phyloP scores from a whole-genome alignment of 2,113 vertebrate species.

The Sander vitreus region DNA sequence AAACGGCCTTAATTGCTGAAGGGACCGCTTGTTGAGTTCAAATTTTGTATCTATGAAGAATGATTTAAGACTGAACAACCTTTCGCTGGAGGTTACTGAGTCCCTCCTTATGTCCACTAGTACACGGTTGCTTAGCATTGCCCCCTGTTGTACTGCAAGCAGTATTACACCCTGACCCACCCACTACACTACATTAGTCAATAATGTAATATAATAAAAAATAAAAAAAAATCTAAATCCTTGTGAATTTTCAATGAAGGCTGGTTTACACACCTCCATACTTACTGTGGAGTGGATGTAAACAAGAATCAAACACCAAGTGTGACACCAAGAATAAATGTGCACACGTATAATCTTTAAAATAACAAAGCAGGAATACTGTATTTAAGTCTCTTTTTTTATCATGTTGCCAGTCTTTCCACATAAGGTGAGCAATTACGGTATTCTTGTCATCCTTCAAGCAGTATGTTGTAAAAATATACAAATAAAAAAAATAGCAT shows the following conservation, averaged over 20 bases:
- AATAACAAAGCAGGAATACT: background rate
- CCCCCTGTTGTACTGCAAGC: slow-evolving; percentile 52
- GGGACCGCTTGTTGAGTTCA: background rate
- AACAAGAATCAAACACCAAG: background rate
- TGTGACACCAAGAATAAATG: background rate
- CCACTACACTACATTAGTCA: background rate
- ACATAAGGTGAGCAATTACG: background rate
- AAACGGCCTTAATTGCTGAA: slow-evolving; percentile 36
- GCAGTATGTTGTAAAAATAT: background rate
- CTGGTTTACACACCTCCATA: background rate
- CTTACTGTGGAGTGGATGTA: background rate
- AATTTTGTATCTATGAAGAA: background rate
- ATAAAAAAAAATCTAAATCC: background rate
- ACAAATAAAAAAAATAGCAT: slow-evolving; percentile 17
- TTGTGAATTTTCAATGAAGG: background rate
- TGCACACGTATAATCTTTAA: background rate
- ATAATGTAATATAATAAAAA: background rate
- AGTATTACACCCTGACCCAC: slow-evolving; percentile 26
- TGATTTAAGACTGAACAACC: background rate
- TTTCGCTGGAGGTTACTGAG: background rate
- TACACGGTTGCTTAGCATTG: slow-evolving; percentile 12
- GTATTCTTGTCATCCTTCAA: slow-evolving; percentile 13
- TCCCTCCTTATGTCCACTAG: background rate
- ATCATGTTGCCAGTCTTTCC: background rate
- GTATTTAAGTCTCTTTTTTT: background rate